phyloP scores from a whole-genome alignment of 2,797 vertebrate species.

The Brachymystax lenok region DNA sequence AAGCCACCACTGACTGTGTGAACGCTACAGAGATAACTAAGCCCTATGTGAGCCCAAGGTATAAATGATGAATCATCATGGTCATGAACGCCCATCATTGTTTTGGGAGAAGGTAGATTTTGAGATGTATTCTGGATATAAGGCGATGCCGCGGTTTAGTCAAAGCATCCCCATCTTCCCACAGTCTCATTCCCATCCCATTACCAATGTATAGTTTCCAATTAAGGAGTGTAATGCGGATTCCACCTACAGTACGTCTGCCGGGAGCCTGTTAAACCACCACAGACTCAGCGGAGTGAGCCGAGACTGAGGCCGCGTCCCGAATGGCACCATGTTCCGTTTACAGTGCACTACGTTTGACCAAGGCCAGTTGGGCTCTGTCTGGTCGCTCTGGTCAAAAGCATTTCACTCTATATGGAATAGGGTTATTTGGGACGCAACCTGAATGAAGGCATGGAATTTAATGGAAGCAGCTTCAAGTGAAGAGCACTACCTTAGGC shows the following conservation, averaged over 20 bases:
- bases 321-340: not conserved
- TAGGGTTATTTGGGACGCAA: not conserved
- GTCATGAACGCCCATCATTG: not conserved
- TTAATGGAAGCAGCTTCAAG: not conserved
- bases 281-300: not conserved
- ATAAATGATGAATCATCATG: not conserved
- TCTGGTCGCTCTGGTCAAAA: not conserved
- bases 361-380: not conserved
- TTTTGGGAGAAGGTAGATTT: not conserved
- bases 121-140: not conserved
- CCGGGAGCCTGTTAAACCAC: not conserved
- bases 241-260: not conserved
- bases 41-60: not conserved
- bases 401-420: no score
- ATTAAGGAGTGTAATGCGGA: not conserved
- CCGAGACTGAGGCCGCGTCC: not conserved
- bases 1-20: not conserved
- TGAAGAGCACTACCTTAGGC: not conserved
- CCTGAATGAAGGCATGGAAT: not conserved
- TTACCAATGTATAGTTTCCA: not conserved
- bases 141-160: not conserved
- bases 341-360: not conserved
- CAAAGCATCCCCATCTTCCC: not conserved
- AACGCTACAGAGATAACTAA: not conserved
- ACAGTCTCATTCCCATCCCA: not conserved